Evolutionary conservation across 2,888 invertebrate genomes (phyloP).

Genomic region (Drosophila kambysellisi): DNA sequence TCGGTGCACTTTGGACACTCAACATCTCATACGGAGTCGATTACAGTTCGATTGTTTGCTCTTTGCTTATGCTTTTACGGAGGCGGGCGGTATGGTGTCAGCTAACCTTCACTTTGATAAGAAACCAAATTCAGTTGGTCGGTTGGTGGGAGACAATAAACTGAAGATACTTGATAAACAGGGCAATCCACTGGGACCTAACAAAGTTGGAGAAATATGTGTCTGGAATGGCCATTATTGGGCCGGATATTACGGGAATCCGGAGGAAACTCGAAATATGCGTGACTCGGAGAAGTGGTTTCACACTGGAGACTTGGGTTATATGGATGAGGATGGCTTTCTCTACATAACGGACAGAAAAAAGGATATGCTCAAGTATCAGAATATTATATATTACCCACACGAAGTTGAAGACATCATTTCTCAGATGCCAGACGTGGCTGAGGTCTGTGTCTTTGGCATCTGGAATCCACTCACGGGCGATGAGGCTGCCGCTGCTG

Average conservation of each 20-base stretch:
- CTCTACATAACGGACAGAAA: conserved; percentile 79
- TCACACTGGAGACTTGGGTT: conserved; percentile 83
- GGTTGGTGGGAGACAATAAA: conserved; percentile 54
- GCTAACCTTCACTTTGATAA: conserved; percentile 54
- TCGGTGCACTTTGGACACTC: conserved; percentile 58
- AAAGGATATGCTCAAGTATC: conserved; percentile 80
- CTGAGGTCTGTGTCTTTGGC: conserved; percentile 80
- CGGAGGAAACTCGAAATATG: conserved; percentile 57
- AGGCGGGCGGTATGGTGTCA: conserved; percentile 58
- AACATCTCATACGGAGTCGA: conserved; percentile 60
- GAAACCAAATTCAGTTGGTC: conserved; percentile 76
- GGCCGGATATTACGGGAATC: conserved; percentile 81
- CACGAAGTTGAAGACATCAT: conserved; percentile 79
- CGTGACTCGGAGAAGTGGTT: conserved; percentile 71
- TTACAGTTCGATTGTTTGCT: conserved; percentile 60
- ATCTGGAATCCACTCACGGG: conserved; percentile 72
- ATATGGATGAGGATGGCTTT: conserved; percentile 81
- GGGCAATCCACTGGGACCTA: conserved; percentile 59
- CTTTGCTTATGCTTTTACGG: conserved; percentile 75
- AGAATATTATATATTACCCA: conserved; percentile 78
- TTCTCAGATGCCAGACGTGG: conserved; percentile 70
- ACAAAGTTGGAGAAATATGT: conserved; percentile 78
- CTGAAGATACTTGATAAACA: conserved; percentile 37
- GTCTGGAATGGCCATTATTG: conserved; percentile 60
- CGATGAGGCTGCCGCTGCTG: conserved; percentile 81